Evolutionary conservation across 2,888 invertebrate genomes (phyloP).

Genomic region (Macrosoma leucophasiata): DNA sequence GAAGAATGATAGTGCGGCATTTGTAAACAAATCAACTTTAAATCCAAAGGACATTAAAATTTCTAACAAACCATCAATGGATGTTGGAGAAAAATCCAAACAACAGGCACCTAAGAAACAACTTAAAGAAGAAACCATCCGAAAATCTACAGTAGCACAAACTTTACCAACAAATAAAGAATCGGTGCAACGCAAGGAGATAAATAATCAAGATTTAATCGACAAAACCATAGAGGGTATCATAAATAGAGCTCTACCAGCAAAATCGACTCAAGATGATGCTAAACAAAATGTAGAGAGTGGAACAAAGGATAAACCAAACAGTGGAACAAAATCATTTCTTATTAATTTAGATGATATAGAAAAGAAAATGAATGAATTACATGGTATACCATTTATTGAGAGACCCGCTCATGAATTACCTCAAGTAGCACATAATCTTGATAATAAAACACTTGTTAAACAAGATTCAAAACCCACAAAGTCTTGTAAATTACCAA

Average conservation of each 20-base stretch:
- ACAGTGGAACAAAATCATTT: conserved; percentile 27
- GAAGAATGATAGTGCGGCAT: conserved; percentile 46
- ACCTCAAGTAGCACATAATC: conserved; percentile 34
- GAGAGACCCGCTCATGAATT: conserved; percentile 54
- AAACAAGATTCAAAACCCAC: conserved; percentile 33
- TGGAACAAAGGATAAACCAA: conserved; percentile 27
- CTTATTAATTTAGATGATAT: conserved; percentile 49
- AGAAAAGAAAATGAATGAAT: conserved; percentile 68
- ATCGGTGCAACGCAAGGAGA: conserved; percentile 38
- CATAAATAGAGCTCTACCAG: conserved; percentile 43
- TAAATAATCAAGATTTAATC: conserved; percentile 57
- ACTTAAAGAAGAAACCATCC: conserved; percentile 29
- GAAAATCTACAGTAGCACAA: conserved; percentile 14
- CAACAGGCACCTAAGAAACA: conserved; percentile 25
- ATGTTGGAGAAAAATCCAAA: conserved; percentile 29
- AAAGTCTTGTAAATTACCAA: conserved; percentile 41
- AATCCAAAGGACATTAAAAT: conserved; percentile 12
- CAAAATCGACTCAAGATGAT: conserved; percentile 39
- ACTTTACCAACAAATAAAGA: conserved; percentile 31
- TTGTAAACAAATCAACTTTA: conserved; percentile 33
- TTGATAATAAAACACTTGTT: conserved; percentile 32
- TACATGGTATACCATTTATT: conserved; percentile 61
- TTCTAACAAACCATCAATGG: conserved; percentile 10
- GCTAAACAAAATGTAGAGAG: conserved; percentile 29
- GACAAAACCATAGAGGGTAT: conserved; percentile 66